These are phyloP conservation scores for Folsomia candida DNA, from an alignment of 2,888 invertebrate genomes.

Conservation along the genomic window DNA sequence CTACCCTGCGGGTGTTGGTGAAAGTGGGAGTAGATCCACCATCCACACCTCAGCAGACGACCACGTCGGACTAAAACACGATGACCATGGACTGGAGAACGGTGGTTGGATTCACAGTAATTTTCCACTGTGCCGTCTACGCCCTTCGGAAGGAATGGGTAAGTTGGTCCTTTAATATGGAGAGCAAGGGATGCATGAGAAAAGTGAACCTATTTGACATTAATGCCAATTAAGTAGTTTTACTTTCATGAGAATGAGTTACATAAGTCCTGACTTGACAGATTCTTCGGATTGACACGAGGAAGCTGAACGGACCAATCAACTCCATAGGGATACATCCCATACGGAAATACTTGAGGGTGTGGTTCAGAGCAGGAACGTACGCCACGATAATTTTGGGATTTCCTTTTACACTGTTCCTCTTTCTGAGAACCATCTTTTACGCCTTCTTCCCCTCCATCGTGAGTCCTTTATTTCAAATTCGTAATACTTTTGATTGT, in stretches of 20 bases:
- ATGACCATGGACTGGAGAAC: constrained; percentile 49
- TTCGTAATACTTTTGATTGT: neutral
- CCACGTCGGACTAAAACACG: neutral
- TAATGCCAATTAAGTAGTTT: too few relatives aligned
- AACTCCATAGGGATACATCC: constrained; percentile 45
- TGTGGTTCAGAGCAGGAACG: constrained; percentile 49
- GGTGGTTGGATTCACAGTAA: constrained; percentile 48
- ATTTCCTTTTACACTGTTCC: constrained; percentile 49
- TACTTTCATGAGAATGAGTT: too few relatives aligned
- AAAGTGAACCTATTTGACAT: too few relatives aligned
- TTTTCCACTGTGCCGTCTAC: constrained; percentile 48
- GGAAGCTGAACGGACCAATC: constrained; percentile 42
- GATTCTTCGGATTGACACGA: constrained; percentile 41
- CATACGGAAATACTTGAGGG: constrained; percentile 44
- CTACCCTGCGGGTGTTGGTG: too few relatives aligned
- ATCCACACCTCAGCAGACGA: neutral
- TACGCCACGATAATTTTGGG: constrained; percentile 48
- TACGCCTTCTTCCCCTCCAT: constrained; percentile 45
- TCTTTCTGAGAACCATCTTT: constrained; percentile 47
- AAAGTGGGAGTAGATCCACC: too few relatives aligned
- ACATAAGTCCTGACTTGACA: too few relatives aligned
- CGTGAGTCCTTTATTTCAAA: constrained; percentile 29
- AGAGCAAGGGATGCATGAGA: constrained; percentile 1
- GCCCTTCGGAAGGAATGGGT: constrained; percentile 46
- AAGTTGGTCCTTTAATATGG: too few relatives aligned